Base-by-base conservation (phyloP, 2,888 invertebrate species). In the Drosophila meridiana region DNA sequence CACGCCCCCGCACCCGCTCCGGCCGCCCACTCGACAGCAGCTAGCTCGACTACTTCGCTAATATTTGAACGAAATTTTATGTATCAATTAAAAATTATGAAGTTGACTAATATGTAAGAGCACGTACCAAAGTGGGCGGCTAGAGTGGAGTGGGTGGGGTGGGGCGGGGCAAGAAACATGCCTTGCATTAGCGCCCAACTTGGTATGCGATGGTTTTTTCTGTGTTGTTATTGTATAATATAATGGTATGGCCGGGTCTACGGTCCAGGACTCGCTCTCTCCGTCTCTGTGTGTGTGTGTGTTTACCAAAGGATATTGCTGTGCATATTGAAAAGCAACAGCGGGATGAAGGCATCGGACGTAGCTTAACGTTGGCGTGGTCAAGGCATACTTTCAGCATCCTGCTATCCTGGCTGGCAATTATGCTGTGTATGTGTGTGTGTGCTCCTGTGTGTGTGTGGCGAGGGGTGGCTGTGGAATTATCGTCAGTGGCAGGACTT, bases 1-100 rank as follows among this genome's bases (percentile, higher is more conserved):
- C 9, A 48, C 56, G 30, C 32, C 61, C 14, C 4, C 3, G 7
- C 2, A 0, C 36, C 30, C 2, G 8, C 11, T 6, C 13, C 13
- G 0, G 55, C 13, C 11, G 1, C 20, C 47, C 57, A 52, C 36
- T 45, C 32, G 8, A 60, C 26, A 20, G 43, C 40, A 58, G 68
- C 30, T 32, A 45, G 32, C 53, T 68, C 40, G 72, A 62, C 61
- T 67, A 69, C 77, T 81, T 60, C 42, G 70, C 78, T 78, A 90
- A 90, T 89, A 91, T 89, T 90, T 90, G 89, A 81, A 80, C 82
- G 82, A 81, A 90, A 89, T 92, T 92, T 92, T 92, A 93, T 93
- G 93, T 92, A 93, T 93, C 93, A 93, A 93, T 93, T 93, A 93
- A 93, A 93, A 93, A 92, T 92, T 92, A 92, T 93, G 93, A 92